Conservation (phyloP, 2,797 vertebrate genomes). For the Anguilla obscura region DNA sequence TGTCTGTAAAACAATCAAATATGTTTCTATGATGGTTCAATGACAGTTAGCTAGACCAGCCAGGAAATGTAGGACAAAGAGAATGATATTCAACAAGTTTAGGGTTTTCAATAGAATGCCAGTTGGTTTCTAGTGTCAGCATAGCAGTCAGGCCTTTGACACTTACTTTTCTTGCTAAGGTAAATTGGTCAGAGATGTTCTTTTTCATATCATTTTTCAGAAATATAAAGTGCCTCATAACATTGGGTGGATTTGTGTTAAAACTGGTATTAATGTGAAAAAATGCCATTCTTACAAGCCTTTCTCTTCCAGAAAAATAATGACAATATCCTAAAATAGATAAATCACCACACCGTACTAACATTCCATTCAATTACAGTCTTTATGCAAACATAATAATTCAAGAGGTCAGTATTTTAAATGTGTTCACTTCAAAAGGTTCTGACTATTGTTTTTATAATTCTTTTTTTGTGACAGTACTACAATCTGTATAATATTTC, state of each 20-base stretch:
- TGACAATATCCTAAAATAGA: neutral
- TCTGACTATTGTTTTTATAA: slow-evolving; percentile 5
- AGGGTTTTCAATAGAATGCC: neutral
- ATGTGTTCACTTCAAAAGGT: neutral
- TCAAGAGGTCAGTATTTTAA: neutral
- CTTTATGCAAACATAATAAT: neutral
- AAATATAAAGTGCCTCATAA: neutral
- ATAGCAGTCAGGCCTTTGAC: neutral
- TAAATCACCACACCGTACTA: neutral
- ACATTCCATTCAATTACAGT: neutral
- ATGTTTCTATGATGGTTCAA: neutral
- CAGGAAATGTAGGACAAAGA: too few species aligned
- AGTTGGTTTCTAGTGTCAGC: neutral
- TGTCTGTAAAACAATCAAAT: neutral
- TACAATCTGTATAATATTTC: neutral
- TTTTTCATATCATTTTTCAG: neutral
- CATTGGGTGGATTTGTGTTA: neutral
- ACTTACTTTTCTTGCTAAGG: neutral
- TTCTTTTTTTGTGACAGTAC: neutral
- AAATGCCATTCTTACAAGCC: neutral
- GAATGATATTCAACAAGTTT: neutral
- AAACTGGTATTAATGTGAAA: neutral
- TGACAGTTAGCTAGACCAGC: neutral
- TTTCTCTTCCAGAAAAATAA: neutral
- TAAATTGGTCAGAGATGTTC: neutral